A percentile compares a stretch with the other conserved stretches of the same genome.
Conservation (phyloP, 1,140 invertebrate genomes). For the Amphibalanus amphitrite region DNA sequence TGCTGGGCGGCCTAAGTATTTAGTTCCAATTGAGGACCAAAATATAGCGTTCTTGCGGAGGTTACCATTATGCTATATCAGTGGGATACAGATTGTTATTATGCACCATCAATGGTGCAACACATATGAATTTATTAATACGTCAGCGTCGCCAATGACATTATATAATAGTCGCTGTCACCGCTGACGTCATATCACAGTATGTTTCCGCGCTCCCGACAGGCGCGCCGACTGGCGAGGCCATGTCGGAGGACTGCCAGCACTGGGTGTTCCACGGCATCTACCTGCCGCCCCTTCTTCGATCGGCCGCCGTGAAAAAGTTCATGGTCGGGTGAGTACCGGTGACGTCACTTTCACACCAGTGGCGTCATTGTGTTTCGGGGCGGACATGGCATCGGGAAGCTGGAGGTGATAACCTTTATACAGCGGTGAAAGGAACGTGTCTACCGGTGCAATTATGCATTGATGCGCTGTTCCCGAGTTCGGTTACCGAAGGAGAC, state of each 20-base stretch:
- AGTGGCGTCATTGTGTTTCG: background rate
- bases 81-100: background rate
- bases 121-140: background rate
- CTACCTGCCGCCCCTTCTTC: constrained; percentile 78
- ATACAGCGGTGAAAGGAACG: too few relatives aligned
- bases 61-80: background rate
- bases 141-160: background rate
- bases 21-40: too few relatives aligned
- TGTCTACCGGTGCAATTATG: too few relatives aligned
- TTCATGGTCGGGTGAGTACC: constrained; percentile 72
- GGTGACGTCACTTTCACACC: background rate
- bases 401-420: background rate
- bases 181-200: background rate
- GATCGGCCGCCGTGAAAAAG: constrained; percentile 85
- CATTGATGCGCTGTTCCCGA: too few relatives aligned
- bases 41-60: background rate
- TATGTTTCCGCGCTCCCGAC: constrained; percentile 2
- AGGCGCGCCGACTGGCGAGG: constrained; percentile 75
- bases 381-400: background rate
- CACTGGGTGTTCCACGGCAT: constrained; percentile 91
- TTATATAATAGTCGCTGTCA: constrained; percentile 2
- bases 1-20: too few relatives aligned
- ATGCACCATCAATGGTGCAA: background rate
- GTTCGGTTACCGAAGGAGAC: too few relatives aligned
- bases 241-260: constrained; percentile 36